A percentile compares a stretch with the other conserved stretches of the same genome.
Evolutionary conservation across 2,113 vertebrate species (phyloP).

Genomic region (Solea solea): DNA sequence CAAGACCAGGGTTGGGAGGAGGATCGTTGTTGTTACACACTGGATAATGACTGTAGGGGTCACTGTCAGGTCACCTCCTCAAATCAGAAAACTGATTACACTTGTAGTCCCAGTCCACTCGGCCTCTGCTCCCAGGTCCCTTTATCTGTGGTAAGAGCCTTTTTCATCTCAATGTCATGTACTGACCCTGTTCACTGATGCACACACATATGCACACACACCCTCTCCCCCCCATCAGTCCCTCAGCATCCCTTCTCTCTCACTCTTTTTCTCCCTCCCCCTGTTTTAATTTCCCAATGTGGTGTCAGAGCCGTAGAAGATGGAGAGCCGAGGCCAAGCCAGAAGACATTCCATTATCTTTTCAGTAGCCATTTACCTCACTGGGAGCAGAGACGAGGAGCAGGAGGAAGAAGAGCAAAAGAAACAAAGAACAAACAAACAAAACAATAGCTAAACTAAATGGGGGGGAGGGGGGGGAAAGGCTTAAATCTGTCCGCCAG

Average conservation of each 20-base stretch:
- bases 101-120: conserved; percentile 52
- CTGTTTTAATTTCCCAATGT: conserved; percentile 78
- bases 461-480: conserved; percentile 9
- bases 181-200: conserved; percentile 59
- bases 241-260: conserved; percentile 7
- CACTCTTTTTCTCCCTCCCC: conserved; percentile 1
- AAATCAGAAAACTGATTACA: conserved; percentile 72
- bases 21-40: conserved; percentile 33
- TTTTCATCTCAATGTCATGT: conserved; percentile 58
- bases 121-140: conserved; percentile 45
- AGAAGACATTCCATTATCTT: conserved; percentile 83
- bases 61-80: conserved; percentile 44
- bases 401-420: conserved; percentile 51
- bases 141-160: conserved; percentile 58
- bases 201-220: conserved; percentile 14
- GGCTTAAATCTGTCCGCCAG: conserved; percentile 38
- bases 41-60: conserved; percentile 26
- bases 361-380: conserved; percentile 81
- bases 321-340: conserved; percentile 69
- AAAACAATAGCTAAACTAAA: conserved; percentile 53
- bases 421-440: conserved; percentile 57
- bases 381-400: conserved; percentile 50
- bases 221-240: conserved; percentile 17
- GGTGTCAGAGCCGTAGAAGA: conserved; percentile 68
- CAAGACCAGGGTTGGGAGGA: conserved; percentile 15